Base-by-base conservation (phyloP, 2,888 invertebrate genomes). In the Hylaea fasciaria region DNA sequence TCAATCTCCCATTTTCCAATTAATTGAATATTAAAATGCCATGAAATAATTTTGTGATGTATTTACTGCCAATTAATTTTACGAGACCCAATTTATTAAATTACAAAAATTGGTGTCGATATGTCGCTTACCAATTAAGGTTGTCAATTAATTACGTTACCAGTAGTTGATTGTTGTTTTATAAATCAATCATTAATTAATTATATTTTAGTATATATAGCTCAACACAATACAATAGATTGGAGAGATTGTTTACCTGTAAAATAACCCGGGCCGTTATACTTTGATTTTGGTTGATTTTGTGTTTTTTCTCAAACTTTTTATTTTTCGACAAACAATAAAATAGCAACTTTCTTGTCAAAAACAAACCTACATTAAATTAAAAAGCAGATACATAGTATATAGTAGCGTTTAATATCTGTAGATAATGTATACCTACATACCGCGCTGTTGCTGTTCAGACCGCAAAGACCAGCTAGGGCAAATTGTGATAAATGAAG, bases 101-200 rank as follows among this genome's bases (percentile, higher is more conserved):
- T 68, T 52, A 64, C 29, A 51, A 14, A 49, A 68, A 65, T 64
- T 64, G 57, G 12, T 58, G 62, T 63, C 44, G 48, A 46, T 41
- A 52, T 17, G 48, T 56, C 45, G 49, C 29, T 43, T 44, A 8
- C 13, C 37, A 22, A 57, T 54, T 46, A 50, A 51, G 16, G 41
- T 28, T 16, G 7, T 16, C 12, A 47, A 35, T 47, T 47, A 16
- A 0, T n/a, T 22, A 32, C 46, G 9, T 10, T 29, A 14, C 0
- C 32, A 1, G n/a, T 37, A 12, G 3, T 9, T 11, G 35, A 37
- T 37, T 37, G n/a, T 37, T 37, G n/a, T 37, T 37, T 37, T 2
- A 37, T 37, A n/a, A 12, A 37, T n/a, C 12, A 5, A 37, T 37
- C 12, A 35, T 11, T n/a, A 22, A 5, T 22, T 22, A 22, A 22